A percentile compares a stretch with the other conserved stretches of the same genome.
These are phyloP conservation scores for Antrozous pallidus DNA, from an alignment of 2,797 vertebrate species.

Conservation along the genomic window DNA sequence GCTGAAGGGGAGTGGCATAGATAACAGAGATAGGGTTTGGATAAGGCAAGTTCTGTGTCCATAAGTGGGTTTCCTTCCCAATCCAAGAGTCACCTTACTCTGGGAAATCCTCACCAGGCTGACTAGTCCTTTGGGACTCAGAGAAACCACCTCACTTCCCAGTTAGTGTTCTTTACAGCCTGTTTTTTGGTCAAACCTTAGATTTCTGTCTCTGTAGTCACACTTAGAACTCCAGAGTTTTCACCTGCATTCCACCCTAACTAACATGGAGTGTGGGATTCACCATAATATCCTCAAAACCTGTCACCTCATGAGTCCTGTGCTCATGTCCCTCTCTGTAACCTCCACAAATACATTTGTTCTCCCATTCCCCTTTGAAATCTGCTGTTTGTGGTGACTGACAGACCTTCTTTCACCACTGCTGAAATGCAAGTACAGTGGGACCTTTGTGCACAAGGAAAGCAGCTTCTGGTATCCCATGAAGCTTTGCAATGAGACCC, in stretches of 20 bases:
- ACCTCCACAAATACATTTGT: rapidly evolving
- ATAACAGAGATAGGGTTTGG: rapidly evolving
- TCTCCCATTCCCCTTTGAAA: rapidly evolving
- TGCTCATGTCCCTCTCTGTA: too few species aligned
- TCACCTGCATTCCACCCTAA: rapidly evolving
- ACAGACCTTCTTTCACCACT: rapidly evolving
- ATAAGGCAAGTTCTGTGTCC: too few species aligned
- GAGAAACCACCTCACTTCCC: rapidly evolving
- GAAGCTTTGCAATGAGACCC: not conserved
- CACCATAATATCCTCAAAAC: rapidly evolving
- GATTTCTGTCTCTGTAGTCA: too few species aligned
- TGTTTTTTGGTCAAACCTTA: not conserved
- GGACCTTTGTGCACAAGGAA: not conserved
- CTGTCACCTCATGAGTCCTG: rapidly evolving
- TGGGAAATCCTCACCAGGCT: not conserved
- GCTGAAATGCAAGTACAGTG: not conserved
- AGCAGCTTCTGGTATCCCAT: not conserved
- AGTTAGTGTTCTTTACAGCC: not conserved
- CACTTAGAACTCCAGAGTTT: too few species aligned
- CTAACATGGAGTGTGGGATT: rapidly evolving
- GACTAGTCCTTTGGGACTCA: rapidly evolving
- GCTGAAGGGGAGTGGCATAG: rapidly evolving
- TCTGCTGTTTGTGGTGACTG: rapidly evolving
- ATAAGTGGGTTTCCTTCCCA: too few species aligned
- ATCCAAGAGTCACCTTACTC: too few species aligned